Conservation (phyloP, 2,888 invertebrate species). For the Salpingus planirostris region DNA sequence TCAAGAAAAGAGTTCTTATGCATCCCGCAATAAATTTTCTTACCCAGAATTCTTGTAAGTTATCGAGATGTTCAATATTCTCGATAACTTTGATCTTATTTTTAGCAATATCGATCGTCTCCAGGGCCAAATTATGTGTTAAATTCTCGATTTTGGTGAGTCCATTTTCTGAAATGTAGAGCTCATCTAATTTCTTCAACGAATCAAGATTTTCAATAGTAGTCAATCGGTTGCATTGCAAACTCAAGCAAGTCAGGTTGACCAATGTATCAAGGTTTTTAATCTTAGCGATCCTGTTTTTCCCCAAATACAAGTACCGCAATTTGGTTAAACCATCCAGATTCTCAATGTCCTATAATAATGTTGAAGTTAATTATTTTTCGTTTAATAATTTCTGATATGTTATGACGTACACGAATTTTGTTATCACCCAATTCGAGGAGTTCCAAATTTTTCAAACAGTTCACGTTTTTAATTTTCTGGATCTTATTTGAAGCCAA, state of each 20-base stretch:
- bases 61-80: constrained; percentile 63
- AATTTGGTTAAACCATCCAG: constrained; percentile 66
- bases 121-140: constrained; percentile 56
- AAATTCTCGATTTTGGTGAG: constrained; percentile 71
- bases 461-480: constrained; percentile 79
- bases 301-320: constrained; percentile 78
- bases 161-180: constrained; percentile 93
- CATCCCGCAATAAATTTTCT: too few species aligned
- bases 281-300: constrained; percentile 88
- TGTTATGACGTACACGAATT: constrained; percentile 56
- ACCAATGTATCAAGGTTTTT: constrained; percentile 67
- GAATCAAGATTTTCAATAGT: constrained; percentile 79
- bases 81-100: constrained; percentile 76
- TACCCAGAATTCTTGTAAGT: constrained; percentile 96
- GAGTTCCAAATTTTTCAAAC: constrained; percentile 67
- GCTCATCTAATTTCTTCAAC: constrained; percentile 66
- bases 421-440: constrained; percentile 94
- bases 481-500: constrained; percentile 83
- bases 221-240: constrained; percentile 84
- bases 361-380: background rate
- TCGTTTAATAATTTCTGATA: too few species aligned
- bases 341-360: constrained; percentile 69
- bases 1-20: too few species aligned
- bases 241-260: constrained; percentile 69
- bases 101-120: constrained; percentile 83